A percentile compares a stretch with the other conserved stretches of the same genome.
Conservation (phyloP, 2,113 vertebrate species). For the Hemiprocne comata region DNA sequence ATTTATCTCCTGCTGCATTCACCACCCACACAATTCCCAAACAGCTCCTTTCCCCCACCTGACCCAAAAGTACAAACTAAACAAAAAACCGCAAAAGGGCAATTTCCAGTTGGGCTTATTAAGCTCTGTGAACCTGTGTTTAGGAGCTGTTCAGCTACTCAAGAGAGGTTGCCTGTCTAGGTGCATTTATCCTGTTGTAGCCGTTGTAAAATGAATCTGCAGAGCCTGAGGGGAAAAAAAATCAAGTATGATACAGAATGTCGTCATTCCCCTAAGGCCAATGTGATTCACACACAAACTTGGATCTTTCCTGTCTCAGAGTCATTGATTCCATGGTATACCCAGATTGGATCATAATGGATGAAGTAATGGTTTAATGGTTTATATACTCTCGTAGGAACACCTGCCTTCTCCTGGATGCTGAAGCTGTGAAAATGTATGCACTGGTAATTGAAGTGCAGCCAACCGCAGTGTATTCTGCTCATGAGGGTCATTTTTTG, state of each 20-base stretch:
- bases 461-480: not conserved
- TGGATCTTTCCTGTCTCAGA: not conserved
- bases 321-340: not conserved
- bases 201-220: not conserved
- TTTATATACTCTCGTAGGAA: not conserved
- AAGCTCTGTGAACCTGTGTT: not conserved
- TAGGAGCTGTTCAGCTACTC: not conserved
- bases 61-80: not conserved
- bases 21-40: constrained; percentile 26
- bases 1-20: not conserved
- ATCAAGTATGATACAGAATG: not conserved
- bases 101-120: not conserved
- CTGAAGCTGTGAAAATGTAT: not conserved
- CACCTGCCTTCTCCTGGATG: not conserved
- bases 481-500: not conserved
- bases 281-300: not conserved
- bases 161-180: not conserved
- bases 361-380: not conserved
- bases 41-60: not conserved
- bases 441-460: not conserved
- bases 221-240: not conserved
- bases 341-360: not conserved
- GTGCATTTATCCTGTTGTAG: not conserved
- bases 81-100: not conserved
- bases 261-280: not conserved